A percentile compares a stretch with the other conserved stretches of the same genome.
phyloP scores from a whole-genome alignment of 2,113 vertebrate species.

The Tympanuchus pallidicinctus region DNA sequence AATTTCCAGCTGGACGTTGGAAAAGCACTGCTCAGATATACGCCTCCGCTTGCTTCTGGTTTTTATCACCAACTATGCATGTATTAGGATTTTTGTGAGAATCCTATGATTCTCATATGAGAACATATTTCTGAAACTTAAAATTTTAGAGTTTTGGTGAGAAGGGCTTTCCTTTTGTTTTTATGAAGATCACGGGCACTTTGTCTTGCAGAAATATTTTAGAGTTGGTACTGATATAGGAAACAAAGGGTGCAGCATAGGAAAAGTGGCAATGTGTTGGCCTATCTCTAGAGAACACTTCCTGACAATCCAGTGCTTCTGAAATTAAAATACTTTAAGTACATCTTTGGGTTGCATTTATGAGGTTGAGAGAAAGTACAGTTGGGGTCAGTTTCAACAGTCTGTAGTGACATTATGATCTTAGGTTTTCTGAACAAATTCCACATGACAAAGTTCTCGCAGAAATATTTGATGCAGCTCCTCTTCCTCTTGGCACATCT shows the following conservation, averaged over 20 bases:
- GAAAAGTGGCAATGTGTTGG: background rate
- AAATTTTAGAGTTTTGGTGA: background rate
- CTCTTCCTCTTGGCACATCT: background rate
- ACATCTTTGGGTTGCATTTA: background rate
- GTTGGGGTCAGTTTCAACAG: background rate
- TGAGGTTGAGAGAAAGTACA: background rate
- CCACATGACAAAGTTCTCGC: background rate
- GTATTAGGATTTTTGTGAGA: background rate
- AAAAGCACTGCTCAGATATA: background rate
- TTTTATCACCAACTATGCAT: background rate
- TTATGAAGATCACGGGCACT: background rate
- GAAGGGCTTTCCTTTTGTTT: background rate
- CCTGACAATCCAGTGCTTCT: background rate
- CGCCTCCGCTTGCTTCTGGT: background rate
- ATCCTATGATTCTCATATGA: background rate
- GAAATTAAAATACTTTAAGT: background rate
- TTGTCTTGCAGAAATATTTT: background rate
- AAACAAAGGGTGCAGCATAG: background rate
- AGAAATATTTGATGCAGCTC: accelerated
- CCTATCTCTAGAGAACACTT: background rate
- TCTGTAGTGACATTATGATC: background rate
- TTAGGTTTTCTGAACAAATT: background rate
- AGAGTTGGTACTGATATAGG: background rate
- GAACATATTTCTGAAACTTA: background rate
- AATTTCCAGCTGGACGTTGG: background rate